These are phyloP conservation scores for Ovis canadensis DNA, from an alignment of 2,113 vertebrate genomes.

Conservation along the genomic window DNA sequence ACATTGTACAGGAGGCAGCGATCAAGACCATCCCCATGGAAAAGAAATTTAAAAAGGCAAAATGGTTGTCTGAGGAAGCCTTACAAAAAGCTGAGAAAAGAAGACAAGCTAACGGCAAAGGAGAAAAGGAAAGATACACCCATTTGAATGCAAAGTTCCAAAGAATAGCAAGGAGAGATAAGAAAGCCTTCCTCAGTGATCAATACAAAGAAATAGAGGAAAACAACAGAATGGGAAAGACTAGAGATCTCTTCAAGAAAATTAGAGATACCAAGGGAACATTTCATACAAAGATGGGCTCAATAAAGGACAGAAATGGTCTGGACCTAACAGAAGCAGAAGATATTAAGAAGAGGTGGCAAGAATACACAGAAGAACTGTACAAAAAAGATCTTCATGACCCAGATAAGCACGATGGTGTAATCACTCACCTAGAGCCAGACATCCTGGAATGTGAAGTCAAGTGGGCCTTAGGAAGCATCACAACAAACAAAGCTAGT, in stretches of 20 bases:
- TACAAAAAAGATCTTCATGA: not conserved
- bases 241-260: not conserved
- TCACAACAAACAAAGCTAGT: too few relatives aligned
- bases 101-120: not conserved
- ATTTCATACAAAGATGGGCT: not conserved
- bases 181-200: too few relatives aligned
- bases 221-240: not conserved
- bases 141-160: too few relatives aligned
- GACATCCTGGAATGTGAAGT: not conserved
- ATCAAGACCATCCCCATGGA: not conserved
- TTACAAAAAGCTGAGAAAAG: not conserved
- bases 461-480: too few relatives aligned
- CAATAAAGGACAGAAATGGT: not conserved
- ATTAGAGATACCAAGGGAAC: not conserved
- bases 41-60: not conserved
- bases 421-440: not conserved
- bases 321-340: not conserved
- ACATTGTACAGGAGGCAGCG: not conserved
- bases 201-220: not conserved
- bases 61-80: not conserved
- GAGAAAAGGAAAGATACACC: too few relatives aligned
- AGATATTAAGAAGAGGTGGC: not conserved
- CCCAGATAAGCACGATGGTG: not conserved
- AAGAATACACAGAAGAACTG: not conserved
- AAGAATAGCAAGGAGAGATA: too few relatives aligned